These are phyloP conservation scores for Nerophis lumbriciformis DNA, from an alignment of 2,113 vertebrate genomes.

Conservation along the genomic window DNA sequence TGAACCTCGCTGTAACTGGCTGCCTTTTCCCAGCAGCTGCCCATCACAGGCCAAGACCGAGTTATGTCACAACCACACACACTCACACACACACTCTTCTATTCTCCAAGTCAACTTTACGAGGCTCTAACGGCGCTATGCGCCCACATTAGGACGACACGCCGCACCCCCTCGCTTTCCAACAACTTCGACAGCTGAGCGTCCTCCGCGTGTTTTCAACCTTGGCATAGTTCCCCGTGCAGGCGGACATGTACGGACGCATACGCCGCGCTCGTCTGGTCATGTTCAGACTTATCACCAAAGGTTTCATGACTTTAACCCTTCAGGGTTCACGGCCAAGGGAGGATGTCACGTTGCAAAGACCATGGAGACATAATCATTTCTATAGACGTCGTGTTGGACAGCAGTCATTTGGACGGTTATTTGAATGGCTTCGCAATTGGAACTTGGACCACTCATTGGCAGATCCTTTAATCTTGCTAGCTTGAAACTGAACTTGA, in stretches of 20 bases:
- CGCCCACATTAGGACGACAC: slow-evolving; percentile 11
- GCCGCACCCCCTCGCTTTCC: slow-evolving; percentile 6
- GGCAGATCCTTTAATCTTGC: too few relatives aligned
- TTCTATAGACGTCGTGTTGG: background rate
- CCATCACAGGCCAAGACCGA: slow-evolving; percentile 30
- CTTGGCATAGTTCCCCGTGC: slow-evolving; percentile 26
- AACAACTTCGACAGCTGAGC: slow-evolving; percentile 9
- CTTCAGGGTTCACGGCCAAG: slow-evolving; percentile 3
- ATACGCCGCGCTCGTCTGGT: slow-evolving; percentile 19
- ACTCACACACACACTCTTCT: slow-evolving; percentile 1
- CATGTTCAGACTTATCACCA: slow-evolving; percentile 49
- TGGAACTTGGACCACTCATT: too few relatives aligned
- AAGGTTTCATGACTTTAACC: slow-evolving; percentile 19
- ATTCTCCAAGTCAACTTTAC: slow-evolving; percentile 19
- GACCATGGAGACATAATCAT: background rate
- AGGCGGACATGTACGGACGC: slow-evolving; percentile 41
- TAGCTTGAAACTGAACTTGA: too few relatives aligned
- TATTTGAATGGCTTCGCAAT: slow-evolving; percentile 34
- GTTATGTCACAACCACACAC: slow-evolving; percentile 49
- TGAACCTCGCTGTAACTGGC: slow-evolving; percentile 55
- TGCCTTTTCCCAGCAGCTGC: slow-evolving; percentile 44
- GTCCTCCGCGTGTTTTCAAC: slow-evolving; percentile 20
- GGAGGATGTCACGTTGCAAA: background rate
- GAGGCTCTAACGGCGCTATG: slow-evolving; percentile 7
- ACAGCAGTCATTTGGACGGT: slow-evolving; percentile 15